Evolutionary conservation across 1,140 invertebrate species (phyloP), one percentile per base, ranked within the genome.

Genomic region (Hycleus phaleratus): DNA sequence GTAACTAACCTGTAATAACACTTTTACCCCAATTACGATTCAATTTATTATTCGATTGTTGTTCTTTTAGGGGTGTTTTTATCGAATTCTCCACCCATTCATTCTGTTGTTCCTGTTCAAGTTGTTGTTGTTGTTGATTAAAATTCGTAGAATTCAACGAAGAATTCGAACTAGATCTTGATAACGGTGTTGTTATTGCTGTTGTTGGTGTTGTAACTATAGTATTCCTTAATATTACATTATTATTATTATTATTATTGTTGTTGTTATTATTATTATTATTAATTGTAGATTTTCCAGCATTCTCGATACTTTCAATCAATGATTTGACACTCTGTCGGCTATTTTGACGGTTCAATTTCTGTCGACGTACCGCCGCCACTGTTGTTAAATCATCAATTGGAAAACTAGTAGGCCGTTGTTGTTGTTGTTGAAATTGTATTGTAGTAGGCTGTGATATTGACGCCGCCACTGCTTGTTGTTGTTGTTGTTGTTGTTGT

Each of bases 241-340:
- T 18, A 12, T 49, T 48, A 24, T 12, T 73, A 66, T 67, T 70
- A 77, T 83, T 80, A 60, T 88, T 87, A 9, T 87, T 85, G 63
- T 32, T 1, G 26, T 3, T 42, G 10, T 54, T 52, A 9, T 12
- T 73, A 66, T 67, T 70, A 77, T 83, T 80, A 59, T 84, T 80
- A 75, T 90, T 89, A 73, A 87, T 87, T 8, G 87, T 85, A 64
- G 90, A 87, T 73, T 91, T 91, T n/a, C 86, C 86, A 2, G 84
- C 84, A 72, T 90, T 91, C 73, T 95, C 92, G 45, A 95, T 93
- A 60, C 88, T 90, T 66, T 93, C 88, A 53, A 95, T 93, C 3
- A 95, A 75, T 46, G 86, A 90, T 71, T 93, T 93, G 1, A 95
- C 92, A 0, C 90, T 92, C 3, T 92, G 77, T 38, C 89, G 81